Conservation (phyloP, 2,113 vertebrate species). For the Channa argus region DNA sequence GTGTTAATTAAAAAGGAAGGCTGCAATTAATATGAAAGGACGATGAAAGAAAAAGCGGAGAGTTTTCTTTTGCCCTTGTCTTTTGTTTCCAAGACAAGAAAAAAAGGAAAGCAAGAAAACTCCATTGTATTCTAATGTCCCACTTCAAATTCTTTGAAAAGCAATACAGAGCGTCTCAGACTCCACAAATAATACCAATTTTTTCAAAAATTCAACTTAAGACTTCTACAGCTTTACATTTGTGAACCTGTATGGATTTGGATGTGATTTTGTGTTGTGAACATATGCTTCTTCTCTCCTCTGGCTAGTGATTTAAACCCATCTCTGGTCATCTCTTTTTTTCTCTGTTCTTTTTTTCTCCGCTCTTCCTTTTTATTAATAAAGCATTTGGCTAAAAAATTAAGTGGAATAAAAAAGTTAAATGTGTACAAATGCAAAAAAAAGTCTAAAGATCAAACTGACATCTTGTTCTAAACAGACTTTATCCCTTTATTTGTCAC, state of each 20-base stretch:
- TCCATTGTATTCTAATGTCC: too few species aligned
- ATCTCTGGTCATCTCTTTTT: too few species aligned
- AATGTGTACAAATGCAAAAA: neutral
- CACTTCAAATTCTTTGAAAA: too few species aligned
- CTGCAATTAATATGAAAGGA: neutral
- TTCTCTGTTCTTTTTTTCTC: too few species aligned
- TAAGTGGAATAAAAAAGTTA: too few species aligned
- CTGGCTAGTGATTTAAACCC: too few species aligned
- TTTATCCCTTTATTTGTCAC: neutral
- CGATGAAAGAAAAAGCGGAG: neutral
- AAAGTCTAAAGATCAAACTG: neutral
- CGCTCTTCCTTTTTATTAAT: too few species aligned
- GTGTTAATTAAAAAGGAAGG: conserved; percentile 23
- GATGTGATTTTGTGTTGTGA: neutral
- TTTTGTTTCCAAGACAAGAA: neutral
- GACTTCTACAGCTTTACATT: neutral
- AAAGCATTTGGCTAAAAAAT: too few species aligned
- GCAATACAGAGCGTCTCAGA: neutral
- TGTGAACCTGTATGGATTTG: neutral
- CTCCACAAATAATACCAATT: too few species aligned
- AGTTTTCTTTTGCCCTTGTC: neutral
- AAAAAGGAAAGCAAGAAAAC: neutral
- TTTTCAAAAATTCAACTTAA: too few species aligned
- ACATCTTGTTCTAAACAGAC: neutral
- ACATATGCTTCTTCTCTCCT: neutral